Conservation (phyloP, 2,888 invertebrate genomes). For the Caenorhabditis sp. region DNA sequence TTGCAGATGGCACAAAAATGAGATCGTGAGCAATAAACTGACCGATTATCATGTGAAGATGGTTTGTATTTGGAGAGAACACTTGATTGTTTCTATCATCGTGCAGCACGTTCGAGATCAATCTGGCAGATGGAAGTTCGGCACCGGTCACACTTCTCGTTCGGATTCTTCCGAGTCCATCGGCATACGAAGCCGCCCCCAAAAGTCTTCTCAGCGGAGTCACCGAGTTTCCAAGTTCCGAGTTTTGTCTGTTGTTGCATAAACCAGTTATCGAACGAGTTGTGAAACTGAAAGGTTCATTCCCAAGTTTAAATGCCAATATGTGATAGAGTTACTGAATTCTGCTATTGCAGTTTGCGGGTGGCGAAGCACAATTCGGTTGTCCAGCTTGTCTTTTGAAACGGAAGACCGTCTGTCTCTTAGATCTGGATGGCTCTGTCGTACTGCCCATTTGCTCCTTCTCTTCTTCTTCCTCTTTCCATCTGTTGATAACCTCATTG, state of each 20-base stretch:
- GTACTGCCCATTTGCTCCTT: no score
- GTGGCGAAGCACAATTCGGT: slow-evolving; percentile 26
- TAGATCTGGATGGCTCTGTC: slow-evolving; percentile 7
- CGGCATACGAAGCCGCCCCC: slow-evolving; percentile 88
- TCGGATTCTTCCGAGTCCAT: slow-evolving; percentile 64
- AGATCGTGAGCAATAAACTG: slow-evolving; percentile 95
- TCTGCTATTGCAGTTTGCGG: slow-evolving; percentile 42
- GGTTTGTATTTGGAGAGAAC: slow-evolving; percentile 60
- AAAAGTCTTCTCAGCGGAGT: slow-evolving; percentile 91
- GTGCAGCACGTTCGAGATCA: slow-evolving; percentile 64
- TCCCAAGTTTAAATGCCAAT: no score
- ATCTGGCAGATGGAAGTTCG: slow-evolving; percentile 60
- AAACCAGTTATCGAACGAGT: slow-evolving; percentile 87
- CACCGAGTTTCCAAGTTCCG: slow-evolving; percentile 91
- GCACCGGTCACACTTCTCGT: slow-evolving; percentile 47
- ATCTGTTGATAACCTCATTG: slow-evolving; percentile 40
- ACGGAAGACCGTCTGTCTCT: slow-evolving; percentile 22
- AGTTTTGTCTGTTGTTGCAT: slow-evolving; percentile 90
- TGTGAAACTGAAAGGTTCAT: slow-evolving; percentile 33
- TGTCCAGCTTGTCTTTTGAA: slow-evolving; percentile 20
- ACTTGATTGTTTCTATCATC: slow-evolving; percentile 49
- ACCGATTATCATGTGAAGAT: slow-evolving; percentile 91
- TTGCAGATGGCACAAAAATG: slow-evolving; percentile 91
- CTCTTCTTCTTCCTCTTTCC: slow-evolving; percentile 29
- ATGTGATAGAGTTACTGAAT: no score